These are phyloP conservation scores for Aptenodytes forsteri DNA, from an alignment of 2,113 vertebrate genomes.

Conservation along the genomic window DNA sequence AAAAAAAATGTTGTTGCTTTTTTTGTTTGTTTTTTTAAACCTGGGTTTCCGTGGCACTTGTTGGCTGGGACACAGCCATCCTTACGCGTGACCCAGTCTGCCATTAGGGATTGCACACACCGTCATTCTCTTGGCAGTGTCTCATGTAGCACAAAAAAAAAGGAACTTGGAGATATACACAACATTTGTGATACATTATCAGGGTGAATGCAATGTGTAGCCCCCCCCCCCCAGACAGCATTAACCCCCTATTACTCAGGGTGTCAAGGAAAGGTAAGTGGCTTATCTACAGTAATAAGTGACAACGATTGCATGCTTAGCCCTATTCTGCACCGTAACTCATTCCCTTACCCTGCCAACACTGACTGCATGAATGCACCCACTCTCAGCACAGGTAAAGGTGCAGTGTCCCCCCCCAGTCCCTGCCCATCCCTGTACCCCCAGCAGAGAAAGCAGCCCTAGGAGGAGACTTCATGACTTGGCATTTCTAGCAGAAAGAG, in stretches of 20 bases:
- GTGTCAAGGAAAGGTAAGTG: background rate
- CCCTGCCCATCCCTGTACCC: background rate
- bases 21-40: background rate
- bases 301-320: background rate
- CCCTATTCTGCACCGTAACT: background rate
- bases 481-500: background rate
- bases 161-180: background rate
- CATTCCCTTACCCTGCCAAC: background rate
- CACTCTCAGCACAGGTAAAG: background rate
- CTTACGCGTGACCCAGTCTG: background rate
- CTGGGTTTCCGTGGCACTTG: background rate
- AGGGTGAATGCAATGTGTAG: background rate
- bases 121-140: background rate
- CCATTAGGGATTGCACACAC: background rate
- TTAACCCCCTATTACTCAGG: background rate
- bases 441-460: background rate
- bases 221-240: background rate
- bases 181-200: background rate
- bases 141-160: background rate
- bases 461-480: background rate
- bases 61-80: background rate
- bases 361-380: background rate
- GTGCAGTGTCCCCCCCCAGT: background rate
- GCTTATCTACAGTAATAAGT: background rate
- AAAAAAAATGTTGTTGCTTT: background rate